phyloP scores from a whole-genome alignment of 2,888 invertebrate species.

The Myathropa florea region DNA sequence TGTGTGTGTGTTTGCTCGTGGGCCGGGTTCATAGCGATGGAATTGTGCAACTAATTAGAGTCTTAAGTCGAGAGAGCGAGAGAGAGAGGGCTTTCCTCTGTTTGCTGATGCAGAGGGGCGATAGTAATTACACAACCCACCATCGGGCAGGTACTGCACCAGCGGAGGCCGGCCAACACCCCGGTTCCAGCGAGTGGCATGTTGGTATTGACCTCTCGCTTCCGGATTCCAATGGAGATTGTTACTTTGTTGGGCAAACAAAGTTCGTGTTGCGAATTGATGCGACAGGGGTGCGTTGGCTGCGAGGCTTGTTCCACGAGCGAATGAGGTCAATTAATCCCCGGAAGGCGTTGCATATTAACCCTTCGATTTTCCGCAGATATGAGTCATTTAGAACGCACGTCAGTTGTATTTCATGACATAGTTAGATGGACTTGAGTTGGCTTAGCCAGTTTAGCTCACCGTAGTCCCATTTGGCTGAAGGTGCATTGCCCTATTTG shows the following conservation, averaged over 20 bases:
- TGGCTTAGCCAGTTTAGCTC: no score
- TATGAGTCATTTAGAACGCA: neutral
- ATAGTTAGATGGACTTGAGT: neutral
- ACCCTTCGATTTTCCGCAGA: neutral
- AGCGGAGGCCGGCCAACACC: slow-evolving; percentile 17
- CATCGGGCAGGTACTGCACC: no score
- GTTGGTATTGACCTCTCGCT: slow-evolving; percentile 59
- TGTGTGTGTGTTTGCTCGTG: neutral
- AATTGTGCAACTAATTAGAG: slow-evolving; percentile 69
- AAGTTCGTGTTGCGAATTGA: slow-evolving; percentile 20
- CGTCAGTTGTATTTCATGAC: neutral
- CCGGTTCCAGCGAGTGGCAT: slow-evolving; percentile 20
- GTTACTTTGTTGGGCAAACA: slow-evolving; percentile 56
- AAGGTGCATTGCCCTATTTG: no score
- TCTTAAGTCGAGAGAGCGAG: slow-evolving; percentile 30
- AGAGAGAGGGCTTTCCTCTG: slow-evolving; percentile 15
- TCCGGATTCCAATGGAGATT: slow-evolving; percentile 49
- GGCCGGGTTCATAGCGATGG: slow-evolving; percentile 22
- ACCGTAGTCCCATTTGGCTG: no score
- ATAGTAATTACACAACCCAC: slow-evolving; percentile 50
- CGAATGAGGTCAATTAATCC: neutral
- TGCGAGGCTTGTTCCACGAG: neutral
- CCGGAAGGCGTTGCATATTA: slow-evolving; percentile 6
- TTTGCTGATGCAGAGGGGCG: slow-evolving; percentile 51
- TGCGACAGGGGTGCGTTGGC: neutral